phyloP scores from a whole-genome alignment of 2,797 vertebrate genomes.

The Lutra lutra region DNA sequence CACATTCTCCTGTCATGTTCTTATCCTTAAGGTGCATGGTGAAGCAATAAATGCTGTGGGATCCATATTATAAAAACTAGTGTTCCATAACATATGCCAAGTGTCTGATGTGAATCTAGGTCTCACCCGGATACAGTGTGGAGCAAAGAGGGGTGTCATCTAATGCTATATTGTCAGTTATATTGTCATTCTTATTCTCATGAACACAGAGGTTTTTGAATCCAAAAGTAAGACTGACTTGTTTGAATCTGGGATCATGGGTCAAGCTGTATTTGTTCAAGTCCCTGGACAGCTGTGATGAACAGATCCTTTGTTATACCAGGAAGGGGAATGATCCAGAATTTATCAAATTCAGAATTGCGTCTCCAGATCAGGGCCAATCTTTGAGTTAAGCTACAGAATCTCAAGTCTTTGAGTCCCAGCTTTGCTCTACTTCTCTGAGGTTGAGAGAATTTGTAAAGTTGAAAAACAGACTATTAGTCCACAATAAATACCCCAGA shows the following conservation, averaged over 20 bases:
- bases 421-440: background rate
- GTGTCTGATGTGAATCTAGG: background rate
- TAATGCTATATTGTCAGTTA: background rate
- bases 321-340: background rate
- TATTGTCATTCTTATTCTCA: background rate
- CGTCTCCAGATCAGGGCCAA: background rate
- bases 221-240: background rate
- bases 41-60: background rate
- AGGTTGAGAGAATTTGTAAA: constrained; percentile 9
- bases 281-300: background rate
- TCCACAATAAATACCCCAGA: background rate
- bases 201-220: background rate
- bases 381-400: background rate
- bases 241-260: constrained; percentile 1
- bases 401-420: background rate
- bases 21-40: background rate
- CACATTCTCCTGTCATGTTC: background rate
- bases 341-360: background rate
- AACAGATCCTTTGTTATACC: background rate
- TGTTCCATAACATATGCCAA: background rate
- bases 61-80: background rate
- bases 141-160: background rate
- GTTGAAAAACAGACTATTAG: background rate
- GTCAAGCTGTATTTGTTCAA: background rate
- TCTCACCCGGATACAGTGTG: background rate